Base-by-base conservation (phyloP, 2,797 vertebrate species). In the Clarias laeviceps region DNA sequence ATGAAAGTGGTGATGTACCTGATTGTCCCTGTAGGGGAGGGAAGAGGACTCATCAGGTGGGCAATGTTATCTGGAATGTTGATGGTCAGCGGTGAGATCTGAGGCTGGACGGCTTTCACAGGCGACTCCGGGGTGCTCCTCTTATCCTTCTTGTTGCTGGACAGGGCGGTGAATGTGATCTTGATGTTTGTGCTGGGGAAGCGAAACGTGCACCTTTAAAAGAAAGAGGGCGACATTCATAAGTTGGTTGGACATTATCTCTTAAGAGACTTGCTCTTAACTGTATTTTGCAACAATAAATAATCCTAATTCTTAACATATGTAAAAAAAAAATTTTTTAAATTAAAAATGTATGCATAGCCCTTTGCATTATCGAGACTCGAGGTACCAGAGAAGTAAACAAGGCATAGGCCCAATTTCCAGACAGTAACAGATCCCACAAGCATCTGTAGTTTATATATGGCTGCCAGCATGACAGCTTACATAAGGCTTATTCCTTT, bases 111-210 rank as follows among this genome's bases (percentile, higher is more conserved):
- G 4, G 97, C 96, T 91, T 98, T 97, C 89, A 98, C 95, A 18
- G 97, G 98, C 76, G 97, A 98, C 91, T 96, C 97, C 0, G 97
- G 95, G 37, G 96, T 95, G 92, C 97, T 98, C 95, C 96, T 97
- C 89, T 96, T 94, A 93, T 97, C 97, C 90, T 96, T 97, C 91
- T 96, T 97, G 89, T 97, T 97, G 74, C 91, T 97, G 93, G 96
- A 96, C 91, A 99, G 94, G 90, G 97, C 97, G 68, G 97, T 98
- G 93, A 99, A 99, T 4, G 97, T 99, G 91, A 99, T 98, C 95
- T 99, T 99, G 94, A 99, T 99, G 92, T 97, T 99, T 89, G 98
- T 99, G 95, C 98, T 99, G 90, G 98, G 98, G 91, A 99, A 99
- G 89, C 98, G 96, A 92, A 99, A 98, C 88, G 97, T 99, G 94